Evolutionary conservation across 2,113 vertebrate genomes (phyloP), one percentile per base, ranked within the genome.

Genomic region (Anoplopoma fimbria): DNA sequence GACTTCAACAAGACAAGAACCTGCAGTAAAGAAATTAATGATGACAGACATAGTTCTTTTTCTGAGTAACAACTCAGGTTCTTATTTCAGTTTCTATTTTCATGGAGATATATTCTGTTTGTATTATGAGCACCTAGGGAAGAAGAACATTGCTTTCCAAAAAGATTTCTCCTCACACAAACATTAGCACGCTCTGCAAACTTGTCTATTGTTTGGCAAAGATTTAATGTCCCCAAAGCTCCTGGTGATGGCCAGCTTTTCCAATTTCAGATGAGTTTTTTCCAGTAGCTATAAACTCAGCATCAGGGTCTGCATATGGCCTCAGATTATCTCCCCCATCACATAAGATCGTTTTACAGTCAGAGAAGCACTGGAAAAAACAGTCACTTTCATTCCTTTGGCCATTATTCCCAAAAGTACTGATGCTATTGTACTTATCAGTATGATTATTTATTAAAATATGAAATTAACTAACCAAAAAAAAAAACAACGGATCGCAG

Each of bases 31-130:
- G 51, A 79, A 81, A 82, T 80, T 79, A 78, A 82, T 71, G 74
- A 75, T 77, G 69, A 78, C 53, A 70, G 76, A 67, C 69, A 33
- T 68, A 73, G 25, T 53, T 90, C 77, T 86, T 60, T 31, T 79
- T 31, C 63, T 61, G 68, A 67, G 29, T 17, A 63, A 60, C 25
- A 84, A 57, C 58, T 63, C 65, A 3, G 57, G 17, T 62, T 88
- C 42, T 76, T 67, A 62, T 34, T 70, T 77, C 70, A 31, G 15
- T 61, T 78, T 69, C 27, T 75, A 15, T 77, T 83, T 77, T 78
- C 79, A 74, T 71, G 31, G 79, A 83, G 83, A 74, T 47, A 78
- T 21, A 81, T 1, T 0, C 2, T 69, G 47, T 42, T 51, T 60
- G 36, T 73, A 57, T 64, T 77, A 70, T 75, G 51, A 51, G 23